These are phyloP conservation scores for Myripristis jacobus DNA, from an alignment of 2,797 vertebrate species.

Conservation along the genomic window DNA sequence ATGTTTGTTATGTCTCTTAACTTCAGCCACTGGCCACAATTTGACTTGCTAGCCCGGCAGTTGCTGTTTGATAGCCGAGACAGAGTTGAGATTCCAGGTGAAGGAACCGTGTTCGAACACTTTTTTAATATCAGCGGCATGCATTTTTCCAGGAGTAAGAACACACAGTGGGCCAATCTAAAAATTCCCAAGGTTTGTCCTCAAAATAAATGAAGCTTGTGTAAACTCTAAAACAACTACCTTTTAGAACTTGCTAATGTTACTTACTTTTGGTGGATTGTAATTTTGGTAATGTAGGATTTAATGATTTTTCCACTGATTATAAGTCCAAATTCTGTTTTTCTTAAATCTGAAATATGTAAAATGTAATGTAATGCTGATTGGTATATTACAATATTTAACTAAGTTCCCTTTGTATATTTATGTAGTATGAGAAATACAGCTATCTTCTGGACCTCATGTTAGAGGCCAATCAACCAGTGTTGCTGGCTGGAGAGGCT, in stretches of 20 bases:
- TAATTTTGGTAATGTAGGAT: neutral
- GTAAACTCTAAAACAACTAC: too few relatives aligned
- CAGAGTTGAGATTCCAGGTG: constrained; percentile 77
- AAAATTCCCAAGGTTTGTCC: constrained; percentile 82
- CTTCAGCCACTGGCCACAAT: constrained; percentile 84
- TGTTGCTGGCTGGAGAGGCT: constrained; percentile 85
- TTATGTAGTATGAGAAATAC: constrained; percentile 77
- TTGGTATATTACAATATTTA: neutral
- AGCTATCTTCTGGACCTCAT: constrained; percentile 82
- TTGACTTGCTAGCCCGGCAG: constrained; percentile 80
- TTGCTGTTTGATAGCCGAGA: constrained; percentile 76
- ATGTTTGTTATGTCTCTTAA: constrained; percentile 24
- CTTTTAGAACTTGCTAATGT: neutral
- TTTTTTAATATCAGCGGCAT: constrained; percentile 73
- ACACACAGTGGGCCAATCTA: constrained; percentile 46
- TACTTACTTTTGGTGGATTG: neutral
- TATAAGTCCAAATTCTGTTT: neutral
- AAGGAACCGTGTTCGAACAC: constrained; percentile 85
- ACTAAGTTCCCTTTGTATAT: constrained; percentile 15
- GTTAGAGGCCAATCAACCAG: constrained; percentile 80
- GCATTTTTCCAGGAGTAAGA: constrained; percentile 55
- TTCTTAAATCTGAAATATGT: neutral
- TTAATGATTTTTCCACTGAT: neutral
- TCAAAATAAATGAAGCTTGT: constrained; percentile 1
- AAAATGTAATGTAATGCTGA: neutral